Evolutionary conservation across 2,113 vertebrate species (phyloP).

Genomic region (Sinocyclocheilus anophthalmus): DNA sequence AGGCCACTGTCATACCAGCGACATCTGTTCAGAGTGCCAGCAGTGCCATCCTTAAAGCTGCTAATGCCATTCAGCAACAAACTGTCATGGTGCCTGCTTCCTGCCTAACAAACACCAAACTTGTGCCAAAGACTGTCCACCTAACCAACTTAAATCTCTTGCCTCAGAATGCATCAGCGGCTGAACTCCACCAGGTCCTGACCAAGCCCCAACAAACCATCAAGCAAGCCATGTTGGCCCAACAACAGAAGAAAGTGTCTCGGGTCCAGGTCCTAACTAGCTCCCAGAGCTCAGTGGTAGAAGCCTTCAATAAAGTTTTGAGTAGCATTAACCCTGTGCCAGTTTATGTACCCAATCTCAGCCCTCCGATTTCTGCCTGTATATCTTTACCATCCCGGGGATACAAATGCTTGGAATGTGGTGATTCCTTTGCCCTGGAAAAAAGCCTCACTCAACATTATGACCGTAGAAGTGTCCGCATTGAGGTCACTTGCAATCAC

Average conservation of each 20-base stretch:
- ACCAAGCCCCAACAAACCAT: slow-evolving; percentile 85
- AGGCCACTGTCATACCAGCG: slow-evolving; percentile 95
- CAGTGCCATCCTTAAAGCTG: slow-evolving; percentile 94
- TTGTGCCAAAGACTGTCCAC: slow-evolving; percentile 96
- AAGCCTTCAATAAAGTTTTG: slow-evolving; percentile 97
- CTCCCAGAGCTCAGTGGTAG: slow-evolving; percentile 94
- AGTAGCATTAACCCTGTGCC: slow-evolving; percentile 96
- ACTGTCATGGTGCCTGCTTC: slow-evolving; percentile 93
- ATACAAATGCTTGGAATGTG: slow-evolving; percentile 95
- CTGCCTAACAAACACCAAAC: slow-evolving; percentile 90
- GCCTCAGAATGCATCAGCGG: slow-evolving; percentile 84
- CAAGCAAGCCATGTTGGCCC: slow-evolving; percentile 84
- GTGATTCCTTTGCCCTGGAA: slow-evolving; percentile 93
- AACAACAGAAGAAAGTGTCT: slow-evolving; percentile 88
- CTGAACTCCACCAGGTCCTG: slow-evolving; percentile 87
- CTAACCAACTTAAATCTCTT: slow-evolving; percentile 94
- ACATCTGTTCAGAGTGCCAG: slow-evolving; percentile 94
- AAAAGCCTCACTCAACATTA: slow-evolving; percentile 94
- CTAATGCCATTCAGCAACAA: slow-evolving; percentile 92
- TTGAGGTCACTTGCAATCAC: slow-evolving; percentile 97
- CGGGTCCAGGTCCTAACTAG: slow-evolving; percentile 91
- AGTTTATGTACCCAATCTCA: slow-evolving; percentile 94
- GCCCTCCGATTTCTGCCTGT: slow-evolving; percentile 87
- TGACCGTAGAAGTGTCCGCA: slow-evolving; percentile 90
- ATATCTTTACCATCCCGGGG: slow-evolving; percentile 89